phyloP scores from a whole-genome alignment of 2,888 invertebrate species.

The Oegoconia quadripuncta region DNA sequence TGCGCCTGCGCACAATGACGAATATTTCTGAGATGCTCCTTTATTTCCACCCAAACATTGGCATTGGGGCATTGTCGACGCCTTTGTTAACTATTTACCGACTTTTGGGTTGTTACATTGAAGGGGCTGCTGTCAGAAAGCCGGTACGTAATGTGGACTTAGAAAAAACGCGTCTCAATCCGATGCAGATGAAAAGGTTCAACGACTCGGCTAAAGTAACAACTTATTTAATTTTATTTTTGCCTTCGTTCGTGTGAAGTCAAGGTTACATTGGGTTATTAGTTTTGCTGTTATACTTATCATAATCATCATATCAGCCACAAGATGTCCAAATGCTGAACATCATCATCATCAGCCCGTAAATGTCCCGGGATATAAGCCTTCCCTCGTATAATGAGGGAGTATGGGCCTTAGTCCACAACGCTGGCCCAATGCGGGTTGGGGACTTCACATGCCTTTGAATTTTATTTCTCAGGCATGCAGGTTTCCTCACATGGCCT shows the following conservation, averaged over 20 bases:
- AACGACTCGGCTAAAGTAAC: slow-evolving; percentile 31
- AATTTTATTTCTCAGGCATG: no score
- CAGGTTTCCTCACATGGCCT: no score
- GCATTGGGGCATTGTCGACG: slow-evolving; percentile 65
- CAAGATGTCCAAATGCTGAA: no score
- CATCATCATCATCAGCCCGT: no score
- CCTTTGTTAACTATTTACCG: slow-evolving; percentile 74
- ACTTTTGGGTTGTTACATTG: slow-evolving; percentile 69
- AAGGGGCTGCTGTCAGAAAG: slow-evolving; percentile 52
- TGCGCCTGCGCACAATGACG: slow-evolving; percentile 54
- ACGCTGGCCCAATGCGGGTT: no score
- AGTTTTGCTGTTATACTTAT: no score
- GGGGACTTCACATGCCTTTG: no score
- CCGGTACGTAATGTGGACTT: slow-evolving; percentile 29
- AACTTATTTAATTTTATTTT: slow-evolving; percentile 34
- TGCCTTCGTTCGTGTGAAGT: slow-evolving; percentile 20
- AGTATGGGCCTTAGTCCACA: no score
- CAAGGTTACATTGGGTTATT: no score
- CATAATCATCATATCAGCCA: no score
- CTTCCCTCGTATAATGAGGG: no score
- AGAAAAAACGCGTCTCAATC: slow-evolving; percentile 54
- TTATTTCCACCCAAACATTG: slow-evolving; percentile 76
- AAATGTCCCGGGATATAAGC: no score
- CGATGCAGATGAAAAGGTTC: slow-evolving; percentile 12
- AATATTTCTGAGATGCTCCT: slow-evolving; percentile 60